Conservation (phyloP, 1,140 invertebrate genomes). For the Drosophila asahinai region DNA sequence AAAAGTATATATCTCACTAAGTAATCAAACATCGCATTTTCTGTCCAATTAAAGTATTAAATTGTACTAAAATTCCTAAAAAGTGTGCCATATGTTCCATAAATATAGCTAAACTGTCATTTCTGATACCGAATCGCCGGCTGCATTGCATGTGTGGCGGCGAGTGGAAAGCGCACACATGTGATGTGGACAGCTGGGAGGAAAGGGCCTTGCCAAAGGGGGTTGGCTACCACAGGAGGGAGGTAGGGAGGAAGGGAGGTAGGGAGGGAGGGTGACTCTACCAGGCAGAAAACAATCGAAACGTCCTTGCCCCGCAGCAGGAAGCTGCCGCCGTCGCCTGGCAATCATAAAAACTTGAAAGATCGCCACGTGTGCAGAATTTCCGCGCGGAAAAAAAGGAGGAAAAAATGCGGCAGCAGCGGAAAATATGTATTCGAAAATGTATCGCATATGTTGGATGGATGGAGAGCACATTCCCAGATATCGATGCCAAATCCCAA, state of each 20-base stretch:
- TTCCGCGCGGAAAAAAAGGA: constrained; percentile 50
- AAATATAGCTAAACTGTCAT: constrained; percentile 23
- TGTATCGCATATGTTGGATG: constrained; percentile 36
- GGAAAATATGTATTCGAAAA: constrained; percentile 17
- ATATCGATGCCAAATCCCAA: constrained; percentile 52
- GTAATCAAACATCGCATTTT: not conserved
- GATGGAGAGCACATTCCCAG: constrained; percentile 46
- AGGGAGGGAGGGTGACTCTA: constrained; percentile 19
- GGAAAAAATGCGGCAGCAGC: constrained; percentile 25
- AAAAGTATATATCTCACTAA: accelerated
- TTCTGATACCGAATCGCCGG: constrained; percentile 43
- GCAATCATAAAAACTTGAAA: constrained; percentile 79
- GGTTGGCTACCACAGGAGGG: constrained; percentile 10
- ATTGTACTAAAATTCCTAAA: not conserved
- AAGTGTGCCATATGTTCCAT: constrained; percentile 17
- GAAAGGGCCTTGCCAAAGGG: constrained; percentile 28
- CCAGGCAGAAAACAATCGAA: constrained; percentile 55
- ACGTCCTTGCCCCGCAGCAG: constrained; percentile 78
- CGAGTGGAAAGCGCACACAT: constrained; percentile 48
- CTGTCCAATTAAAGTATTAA: not conserved
- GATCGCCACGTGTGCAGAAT: constrained; percentile 77
- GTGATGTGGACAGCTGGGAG: constrained; percentile 57
- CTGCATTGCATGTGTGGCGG: constrained; percentile 68
- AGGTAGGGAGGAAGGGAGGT: constrained; percentile 10
- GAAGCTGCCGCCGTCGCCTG: constrained; percentile 46